Base-by-base conservation (phyloP, 2,888 invertebrate genomes). In the Tachystola acroxantha region DNA sequence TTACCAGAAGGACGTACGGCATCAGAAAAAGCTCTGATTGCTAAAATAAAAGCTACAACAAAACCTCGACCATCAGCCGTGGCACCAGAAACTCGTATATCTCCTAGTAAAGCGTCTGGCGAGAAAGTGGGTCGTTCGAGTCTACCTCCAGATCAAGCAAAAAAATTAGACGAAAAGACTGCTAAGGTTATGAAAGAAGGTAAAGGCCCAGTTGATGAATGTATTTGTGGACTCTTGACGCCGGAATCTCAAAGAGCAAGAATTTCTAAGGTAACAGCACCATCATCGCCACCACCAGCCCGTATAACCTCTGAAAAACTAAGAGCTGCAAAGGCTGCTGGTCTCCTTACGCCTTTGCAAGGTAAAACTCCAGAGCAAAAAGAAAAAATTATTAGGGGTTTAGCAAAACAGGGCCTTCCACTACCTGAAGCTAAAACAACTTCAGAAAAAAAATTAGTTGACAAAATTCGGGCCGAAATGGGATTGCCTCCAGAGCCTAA, bases 361-460 rank as follows among this genome's bases (percentile, higher is more conserved):
- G 30, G 51, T 36, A 50, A 50, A 43, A 48, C 42, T 7, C 39
- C 43, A 10, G 34, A 40, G 24, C 31, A 51, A 36, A 48, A 43
- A 30, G 43, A 48, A 41, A 48, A 39, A 36, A 47, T 41, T 3
- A 26, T 48, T 1, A 20, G 9, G 20, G 37, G 32, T 1, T 10
- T 32, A 9, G 38, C 30, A 2, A 38, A 29, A 11, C 3, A n/a
- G 1, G 32, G 32, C 0, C 37, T 57, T 10, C 49, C 52, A 3
- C 39, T 64, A 1, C 57, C 61, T 3, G 58, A 57, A 41, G 57
- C 22, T 9, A 59, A 46, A 39, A 64, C 71, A 0, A 6, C 46
- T n/a, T 70, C 72, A 10, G 70, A 71, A 49, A 69, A 63, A 10
- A 46, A 47, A 26, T 4, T 57, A 2, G 42, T 48, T 5, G 37